Evolutionary conservation across 64 coral and sea anemone species (phyloP).

Genomic region (Porites lutea): DNA sequence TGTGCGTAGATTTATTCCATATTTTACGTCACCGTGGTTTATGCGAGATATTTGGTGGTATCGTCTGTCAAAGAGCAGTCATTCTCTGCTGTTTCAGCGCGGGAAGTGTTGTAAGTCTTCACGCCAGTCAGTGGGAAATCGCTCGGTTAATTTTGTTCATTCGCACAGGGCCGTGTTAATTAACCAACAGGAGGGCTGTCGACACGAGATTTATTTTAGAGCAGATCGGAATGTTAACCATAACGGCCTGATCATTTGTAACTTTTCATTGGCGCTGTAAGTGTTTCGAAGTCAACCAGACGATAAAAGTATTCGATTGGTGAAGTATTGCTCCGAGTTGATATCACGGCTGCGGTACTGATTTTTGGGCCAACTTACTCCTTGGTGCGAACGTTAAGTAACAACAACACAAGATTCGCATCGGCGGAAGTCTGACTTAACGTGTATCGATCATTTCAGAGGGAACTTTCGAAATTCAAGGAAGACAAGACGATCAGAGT

Average conservation of each 20-base stretch:
- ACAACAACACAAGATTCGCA: not conserved
- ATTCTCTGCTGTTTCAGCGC: not conserved
- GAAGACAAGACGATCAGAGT: not conserved
- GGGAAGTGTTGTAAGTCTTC: not conserved
- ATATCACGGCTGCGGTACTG: not conserved
- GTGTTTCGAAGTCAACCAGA: not conserved
- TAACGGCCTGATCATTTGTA: not conserved
- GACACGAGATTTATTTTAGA: not conserved
- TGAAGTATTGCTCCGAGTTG: not conserved
- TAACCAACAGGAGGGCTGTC: not conserved
- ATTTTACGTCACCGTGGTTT: slow-evolving; percentile 19
- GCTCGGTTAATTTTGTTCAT: not conserved
- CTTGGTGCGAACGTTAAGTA: not conserved
- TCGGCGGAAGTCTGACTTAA: not conserved
- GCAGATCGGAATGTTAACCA: not conserved
- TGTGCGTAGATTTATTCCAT: not conserved
- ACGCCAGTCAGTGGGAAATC: slow-evolving; percentile 6
- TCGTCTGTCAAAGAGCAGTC: not conserved
- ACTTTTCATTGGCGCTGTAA: not conserved
- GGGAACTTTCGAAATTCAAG: not conserved
- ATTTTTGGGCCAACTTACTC: not conserved
- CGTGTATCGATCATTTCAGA: not conserved
- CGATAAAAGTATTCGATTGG: slow-evolving; percentile 5
- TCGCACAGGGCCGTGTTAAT: not conserved
- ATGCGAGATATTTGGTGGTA: slow-evolving; percentile 2